These are phyloP conservation scores for Epizoanthus stellaris DNA, from an alignment of 92 coral and sea anemone genomes.

Conservation along the genomic window DNA sequence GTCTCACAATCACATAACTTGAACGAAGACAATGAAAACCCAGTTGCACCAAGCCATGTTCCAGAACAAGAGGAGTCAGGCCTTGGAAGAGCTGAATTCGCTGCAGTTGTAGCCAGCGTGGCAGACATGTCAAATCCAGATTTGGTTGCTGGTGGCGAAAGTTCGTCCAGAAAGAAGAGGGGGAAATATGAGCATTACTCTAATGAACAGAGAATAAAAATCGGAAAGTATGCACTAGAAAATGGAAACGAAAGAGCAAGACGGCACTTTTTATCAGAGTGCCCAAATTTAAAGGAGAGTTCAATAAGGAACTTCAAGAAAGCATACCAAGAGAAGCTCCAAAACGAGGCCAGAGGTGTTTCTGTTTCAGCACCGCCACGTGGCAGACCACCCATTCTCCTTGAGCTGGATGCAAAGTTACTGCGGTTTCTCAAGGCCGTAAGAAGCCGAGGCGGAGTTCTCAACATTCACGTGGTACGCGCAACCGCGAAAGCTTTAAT, in stretches of 20 bases:
- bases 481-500: not conserved
- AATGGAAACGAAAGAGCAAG: constrained; percentile 24
- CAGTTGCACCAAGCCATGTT: too few relatives aligned
- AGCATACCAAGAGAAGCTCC: constrained; percentile 3
- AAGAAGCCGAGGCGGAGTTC: constrained; percentile 19
- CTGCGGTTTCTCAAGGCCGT: constrained; percentile 19
- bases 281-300: constrained; percentile 18
- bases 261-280: not conserved
- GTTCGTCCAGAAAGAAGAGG: too few relatives aligned
- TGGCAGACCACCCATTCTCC: constrained; percentile 32
- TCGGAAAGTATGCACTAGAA: constrained; percentile 16
- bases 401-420: constrained; percentile 30
- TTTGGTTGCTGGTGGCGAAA: too few relatives aligned
- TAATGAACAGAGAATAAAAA: constrained; percentile 8
- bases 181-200: constrained; percentile 20
- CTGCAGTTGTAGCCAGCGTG: too few relatives aligned
- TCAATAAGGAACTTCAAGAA: constrained; percentile 12
- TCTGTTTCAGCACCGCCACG: constrained; percentile 3
- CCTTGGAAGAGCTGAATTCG: too few relatives aligned
- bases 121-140: too few relatives aligned
- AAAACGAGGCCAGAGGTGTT: constrained; percentile 18
- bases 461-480: constrained; percentile 24
- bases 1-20: too few relatives aligned
- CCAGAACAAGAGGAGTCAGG: too few relatives aligned
- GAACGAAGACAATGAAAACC: too few relatives aligned